Conservation (phyloP, 2,797 vertebrate species). For the Margarornis squamiger region DNA sequence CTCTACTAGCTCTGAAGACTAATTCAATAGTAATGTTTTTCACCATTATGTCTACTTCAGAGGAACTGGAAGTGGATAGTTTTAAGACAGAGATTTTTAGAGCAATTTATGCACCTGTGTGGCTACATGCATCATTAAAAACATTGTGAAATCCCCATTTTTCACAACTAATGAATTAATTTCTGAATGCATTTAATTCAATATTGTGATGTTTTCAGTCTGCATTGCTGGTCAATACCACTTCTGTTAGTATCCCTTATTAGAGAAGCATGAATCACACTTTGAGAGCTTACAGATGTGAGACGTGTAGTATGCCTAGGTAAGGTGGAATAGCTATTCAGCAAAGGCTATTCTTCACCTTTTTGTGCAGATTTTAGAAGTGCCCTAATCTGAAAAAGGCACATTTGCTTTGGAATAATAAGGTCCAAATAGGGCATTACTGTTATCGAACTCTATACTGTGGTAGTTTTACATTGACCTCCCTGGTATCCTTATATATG, state of each 20-base stretch:
- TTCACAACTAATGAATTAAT: neutral
- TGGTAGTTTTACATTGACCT: neutral
- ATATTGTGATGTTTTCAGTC: neutral
- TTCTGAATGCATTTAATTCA: neutral
- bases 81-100: neutral
- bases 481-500: neutral
- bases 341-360: neutral
- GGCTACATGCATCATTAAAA: neutral
- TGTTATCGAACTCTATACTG: neutral
- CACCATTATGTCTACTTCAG: neutral
- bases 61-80: neutral
- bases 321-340: neutral
- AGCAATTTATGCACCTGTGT: neutral
- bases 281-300: neutral
- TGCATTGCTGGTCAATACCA: neutral
- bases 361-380: neutral
- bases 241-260: neutral
- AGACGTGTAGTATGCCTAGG: neutral
- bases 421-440: neutral
- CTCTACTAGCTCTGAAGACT: conserved; percentile 45
- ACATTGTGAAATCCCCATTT: neutral
- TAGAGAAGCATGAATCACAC: neutral
- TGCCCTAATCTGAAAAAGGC: neutral
- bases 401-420: neutral
- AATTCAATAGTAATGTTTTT: conserved; percentile 36